Conservation (phyloP, 2,113 vertebrate genomes). For the Peromyscus leucopus region DNA sequence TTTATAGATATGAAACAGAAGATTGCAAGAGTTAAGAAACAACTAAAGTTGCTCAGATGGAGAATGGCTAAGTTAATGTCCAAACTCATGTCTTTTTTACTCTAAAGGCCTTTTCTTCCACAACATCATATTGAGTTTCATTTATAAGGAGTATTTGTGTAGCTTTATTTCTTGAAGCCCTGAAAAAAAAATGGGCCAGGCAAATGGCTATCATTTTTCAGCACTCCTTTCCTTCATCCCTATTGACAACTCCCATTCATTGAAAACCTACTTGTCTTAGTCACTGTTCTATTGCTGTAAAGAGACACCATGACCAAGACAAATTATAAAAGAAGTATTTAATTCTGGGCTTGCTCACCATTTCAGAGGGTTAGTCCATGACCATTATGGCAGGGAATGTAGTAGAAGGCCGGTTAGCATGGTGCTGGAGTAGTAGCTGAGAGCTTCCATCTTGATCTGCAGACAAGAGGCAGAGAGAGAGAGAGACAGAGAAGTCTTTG, state of each 20-base stretch:
- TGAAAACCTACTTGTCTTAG: not conserved
- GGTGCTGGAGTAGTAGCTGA: not conserved
- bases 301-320: not conserved
- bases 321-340: not conserved
- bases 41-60: not conserved
- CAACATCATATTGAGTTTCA: not conserved
- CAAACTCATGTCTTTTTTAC: not conserved
- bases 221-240: not conserved
- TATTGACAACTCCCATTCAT: not conserved
- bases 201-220: not conserved
- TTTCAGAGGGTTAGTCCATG: not conserved
- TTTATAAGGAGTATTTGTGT: not conserved
- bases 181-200: not conserved
- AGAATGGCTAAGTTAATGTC: not conserved
- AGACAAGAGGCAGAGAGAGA: not conserved
- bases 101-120: not conserved
- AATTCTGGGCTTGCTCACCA: not conserved
- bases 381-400: not conserved
- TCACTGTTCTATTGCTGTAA: not conserved
- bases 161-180: not conserved
- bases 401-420: not conserved
- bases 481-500: not conserved
- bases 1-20: not conserved
- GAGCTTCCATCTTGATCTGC: not conserved
- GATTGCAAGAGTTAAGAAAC: conserved; percentile 9